These are phyloP conservation scores for Orchestes rusci DNA, from an alignment of 2,888 invertebrate species.

Conservation along the genomic window DNA sequence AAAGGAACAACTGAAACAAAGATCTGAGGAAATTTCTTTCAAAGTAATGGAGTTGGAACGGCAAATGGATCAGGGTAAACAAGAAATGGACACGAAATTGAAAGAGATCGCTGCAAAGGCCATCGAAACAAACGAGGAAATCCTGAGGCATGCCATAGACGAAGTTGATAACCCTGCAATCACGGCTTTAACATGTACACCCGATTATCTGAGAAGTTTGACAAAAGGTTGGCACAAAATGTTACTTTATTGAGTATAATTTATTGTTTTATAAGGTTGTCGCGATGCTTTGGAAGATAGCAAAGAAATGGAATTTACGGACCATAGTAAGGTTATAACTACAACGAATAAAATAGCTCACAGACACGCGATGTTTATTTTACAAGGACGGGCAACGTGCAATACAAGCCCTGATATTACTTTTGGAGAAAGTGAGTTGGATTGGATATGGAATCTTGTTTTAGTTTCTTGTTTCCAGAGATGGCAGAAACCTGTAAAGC, in stretches of 20 bases:
- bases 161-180: constrained; percentile 63
- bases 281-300: constrained; percentile 40
- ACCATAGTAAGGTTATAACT: constrained; percentile 39
- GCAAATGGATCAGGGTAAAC: constrained; percentile 41
- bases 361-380: constrained; percentile 53
- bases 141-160: constrained; percentile 40
- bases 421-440: constrained; percentile 55
- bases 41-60: constrained; percentile 40
- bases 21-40: constrained; percentile 32
- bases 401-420: constrained; percentile 66
- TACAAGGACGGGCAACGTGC: constrained; percentile 70
- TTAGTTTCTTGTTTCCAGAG: constrained; percentile 41
- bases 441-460: no score
- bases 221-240: constrained; percentile 37
- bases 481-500: constrained; percentile 55
- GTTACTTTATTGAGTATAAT: background rate
- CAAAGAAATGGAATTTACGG: constrained; percentile 35
- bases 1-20: constrained; percentile 51
- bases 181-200: constrained; percentile 56
- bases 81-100: constrained; percentile 31
- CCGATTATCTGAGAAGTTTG: constrained; percentile 52
- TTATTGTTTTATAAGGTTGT: constrained; percentile 27
- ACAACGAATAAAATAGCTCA: constrained; percentile 51
- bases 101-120: constrained; percentile 35
- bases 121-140: constrained; percentile 38